These are phyloP conservation scores for Drosophila tsacasi DNA, from an alignment of 1,140 invertebrate species.

Conservation along the genomic window DNA sequence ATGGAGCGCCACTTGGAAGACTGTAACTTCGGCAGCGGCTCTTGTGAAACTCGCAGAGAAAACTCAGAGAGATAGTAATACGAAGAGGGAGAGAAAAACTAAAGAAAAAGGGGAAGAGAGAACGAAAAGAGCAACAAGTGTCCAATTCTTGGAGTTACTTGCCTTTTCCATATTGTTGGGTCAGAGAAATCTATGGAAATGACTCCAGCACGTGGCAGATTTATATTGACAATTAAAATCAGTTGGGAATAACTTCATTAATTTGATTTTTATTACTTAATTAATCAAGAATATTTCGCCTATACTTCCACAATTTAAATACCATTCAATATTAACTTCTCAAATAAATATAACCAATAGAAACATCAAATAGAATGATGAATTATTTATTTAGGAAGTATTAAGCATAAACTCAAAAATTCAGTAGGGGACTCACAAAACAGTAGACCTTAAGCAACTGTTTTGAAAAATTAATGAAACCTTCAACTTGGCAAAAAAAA, in stretches of 20 bases:
- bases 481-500: constrained; percentile 45
- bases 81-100: constrained; percentile 7
- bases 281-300: neutral
- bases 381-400: neutral
- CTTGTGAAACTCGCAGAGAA: constrained; percentile 32
- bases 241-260: neutral
- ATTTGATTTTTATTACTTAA: neutral
- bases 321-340: neutral
- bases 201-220: constrained; percentile 30
- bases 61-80: constrained; percentile 1
- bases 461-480: constrained; percentile 32
- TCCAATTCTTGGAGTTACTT: constrained; percentile 47
- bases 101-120: neutral
- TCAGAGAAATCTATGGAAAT: neutral
- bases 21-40: constrained; percentile 22
- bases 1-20: constrained; percentile 60
- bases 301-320: neutral
- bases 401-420: constrained; percentile 1
- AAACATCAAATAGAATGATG: neutral
- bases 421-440: constrained; percentile 14
- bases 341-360: neutral
- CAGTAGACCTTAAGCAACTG: neutral
- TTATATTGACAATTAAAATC: neutral
- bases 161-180: constrained; percentile 28
- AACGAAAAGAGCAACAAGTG: constrained; percentile 73